Conservation (phyloP, 2,888 invertebrate genomes). For the Kryphioiulus occultus region DNA sequence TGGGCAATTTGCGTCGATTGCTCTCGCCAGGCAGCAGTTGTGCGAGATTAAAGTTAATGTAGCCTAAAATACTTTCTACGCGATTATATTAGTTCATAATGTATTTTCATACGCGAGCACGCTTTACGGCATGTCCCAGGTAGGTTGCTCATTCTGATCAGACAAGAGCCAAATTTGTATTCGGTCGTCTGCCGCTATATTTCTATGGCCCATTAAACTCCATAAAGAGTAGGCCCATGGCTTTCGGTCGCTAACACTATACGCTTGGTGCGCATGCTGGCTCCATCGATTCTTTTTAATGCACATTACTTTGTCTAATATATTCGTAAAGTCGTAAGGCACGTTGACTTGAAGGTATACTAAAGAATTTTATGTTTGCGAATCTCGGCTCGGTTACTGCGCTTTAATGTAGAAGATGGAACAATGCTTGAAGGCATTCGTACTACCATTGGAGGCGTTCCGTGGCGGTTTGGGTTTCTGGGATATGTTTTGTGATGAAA, state of each 20-base stretch:
- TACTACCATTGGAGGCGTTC: neutral
- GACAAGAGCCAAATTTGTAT: neutral
- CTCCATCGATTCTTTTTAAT: neutral
- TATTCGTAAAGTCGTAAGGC: neutral
- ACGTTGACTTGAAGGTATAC: neutral
- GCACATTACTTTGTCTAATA: neutral
- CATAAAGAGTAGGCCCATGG: neutral
- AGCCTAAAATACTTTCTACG: neutral
- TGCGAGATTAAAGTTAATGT: neutral
- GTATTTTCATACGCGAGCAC: neutral
- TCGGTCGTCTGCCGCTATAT: neutral
- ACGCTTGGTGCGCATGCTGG: neutral
- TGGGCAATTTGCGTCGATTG: conserved; percentile 7
- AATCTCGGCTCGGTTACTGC: neutral
- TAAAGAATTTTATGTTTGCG: neutral
- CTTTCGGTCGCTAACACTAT: too few relatives aligned
- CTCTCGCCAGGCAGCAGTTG: neutral
- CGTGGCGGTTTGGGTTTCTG: too few relatives aligned
- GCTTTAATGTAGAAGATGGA: neutral
- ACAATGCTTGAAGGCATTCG: neutral
- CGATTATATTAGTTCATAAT: neutral
- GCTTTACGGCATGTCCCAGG: neutral
- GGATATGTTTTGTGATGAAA: neutral
- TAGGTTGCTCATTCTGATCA: neutral
- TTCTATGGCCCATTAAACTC: neutral